These are phyloP conservation scores for Marmota flaviventris DNA, from an alignment of 2,113 vertebrate genomes.

Conservation along the genomic window DNA sequence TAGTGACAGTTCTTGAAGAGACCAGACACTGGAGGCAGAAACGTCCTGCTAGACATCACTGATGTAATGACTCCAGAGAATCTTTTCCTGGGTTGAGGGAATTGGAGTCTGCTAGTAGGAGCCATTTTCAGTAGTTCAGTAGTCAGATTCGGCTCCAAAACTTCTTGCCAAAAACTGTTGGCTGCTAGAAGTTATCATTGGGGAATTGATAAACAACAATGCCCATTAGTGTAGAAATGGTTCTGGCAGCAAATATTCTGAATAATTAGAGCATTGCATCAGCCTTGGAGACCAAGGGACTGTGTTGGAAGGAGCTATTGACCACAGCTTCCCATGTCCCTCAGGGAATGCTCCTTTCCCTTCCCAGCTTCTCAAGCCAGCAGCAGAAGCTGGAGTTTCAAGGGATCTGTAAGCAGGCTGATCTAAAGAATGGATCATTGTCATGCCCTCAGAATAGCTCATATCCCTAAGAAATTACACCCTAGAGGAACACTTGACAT, in stretches of 20 bases:
- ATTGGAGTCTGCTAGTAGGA: not conserved
- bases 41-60: not conserved
- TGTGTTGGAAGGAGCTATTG: not conserved
- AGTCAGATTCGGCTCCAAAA: not conserved
- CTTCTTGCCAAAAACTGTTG: not conserved
- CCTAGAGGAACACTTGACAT: not conserved
- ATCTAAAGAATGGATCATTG: not conserved
- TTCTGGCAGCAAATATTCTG: slow-evolving; percentile 23
- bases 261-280: slow-evolving; percentile 58
- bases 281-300: not conserved
- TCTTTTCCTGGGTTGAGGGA: not conserved
- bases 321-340: not conserved
- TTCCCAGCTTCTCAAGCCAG: not conserved
- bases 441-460: not conserved
- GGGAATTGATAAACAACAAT: not conserved
- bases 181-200: not conserved
- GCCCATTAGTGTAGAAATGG: not conserved
- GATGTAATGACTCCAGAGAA: slow-evolving; percentile 25
- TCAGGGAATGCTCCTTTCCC: not conserved
- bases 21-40: not conserved
- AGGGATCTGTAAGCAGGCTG: not conserved
- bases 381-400: not conserved
- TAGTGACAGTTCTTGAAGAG: not conserved
- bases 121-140: not conserved
- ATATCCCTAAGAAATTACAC: not conserved